Evolutionary conservation across 1,140 invertebrate species (phyloP).

Genomic region (Leguminivora glycinivorella): DNA sequence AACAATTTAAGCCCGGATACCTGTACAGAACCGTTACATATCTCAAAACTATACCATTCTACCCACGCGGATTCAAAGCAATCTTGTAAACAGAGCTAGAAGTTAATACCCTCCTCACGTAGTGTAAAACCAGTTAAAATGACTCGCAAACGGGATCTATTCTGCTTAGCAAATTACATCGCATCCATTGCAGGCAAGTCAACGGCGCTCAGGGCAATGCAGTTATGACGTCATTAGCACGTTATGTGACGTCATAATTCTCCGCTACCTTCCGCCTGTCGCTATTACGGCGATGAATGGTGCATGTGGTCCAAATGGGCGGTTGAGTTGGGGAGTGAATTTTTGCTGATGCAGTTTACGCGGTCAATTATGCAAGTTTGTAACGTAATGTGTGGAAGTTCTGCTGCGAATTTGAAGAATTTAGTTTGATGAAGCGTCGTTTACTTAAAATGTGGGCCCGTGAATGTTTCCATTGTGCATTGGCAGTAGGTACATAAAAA

Average conservation of each 20-base stretch:
- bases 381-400: not conserved
- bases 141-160: slow-evolving; percentile 21
- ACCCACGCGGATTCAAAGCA: slow-evolving; percentile 12
- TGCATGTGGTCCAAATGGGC: slow-evolving; percentile 52
- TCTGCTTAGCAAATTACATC: slow-evolving; percentile 45
- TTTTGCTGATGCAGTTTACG: not conserved
- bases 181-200: slow-evolving; percentile 53
- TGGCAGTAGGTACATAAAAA: too few species aligned
- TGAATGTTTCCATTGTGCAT: too few species aligned
- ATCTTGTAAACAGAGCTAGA: slow-evolving; percentile 18
- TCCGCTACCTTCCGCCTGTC: slow-evolving; percentile 62
- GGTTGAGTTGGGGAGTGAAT: slow-evolving; percentile 38
- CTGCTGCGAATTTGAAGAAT: not conserved
- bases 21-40: not conserved
- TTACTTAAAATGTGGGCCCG: not conserved
- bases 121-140: slow-evolving; percentile 50
- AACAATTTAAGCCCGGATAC: too few species aligned
- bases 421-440: not conserved
- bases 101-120: slow-evolving; percentile 40
- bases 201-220: slow-evolving; percentile 52
- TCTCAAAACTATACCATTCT: not conserved
- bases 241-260: slow-evolving; percentile 74
- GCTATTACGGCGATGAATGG: slow-evolving; percentile 64
- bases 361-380: not conserved
- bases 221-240: slow-evolving; percentile 73